Evolutionary conservation across 1,140 invertebrate species (phyloP).

Genomic region (Physella acuta): DNA sequence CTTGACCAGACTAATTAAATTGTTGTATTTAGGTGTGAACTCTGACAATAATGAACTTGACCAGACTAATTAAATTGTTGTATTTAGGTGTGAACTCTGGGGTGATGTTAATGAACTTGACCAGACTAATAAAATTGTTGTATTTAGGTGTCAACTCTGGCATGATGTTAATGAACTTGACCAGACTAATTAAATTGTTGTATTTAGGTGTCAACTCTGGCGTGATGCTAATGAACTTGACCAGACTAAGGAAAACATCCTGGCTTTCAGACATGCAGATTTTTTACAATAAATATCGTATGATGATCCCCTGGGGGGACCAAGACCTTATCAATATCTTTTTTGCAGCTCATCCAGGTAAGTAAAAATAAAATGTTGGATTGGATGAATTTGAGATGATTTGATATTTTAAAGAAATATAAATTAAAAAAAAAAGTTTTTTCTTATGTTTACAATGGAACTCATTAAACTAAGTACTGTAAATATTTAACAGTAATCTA

Average conservation of each 20-base stretch:
- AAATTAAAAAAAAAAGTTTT: neutral
- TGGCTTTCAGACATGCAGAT: constrained; percentile 83
- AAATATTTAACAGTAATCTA: too few relatives aligned
- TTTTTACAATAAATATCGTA: constrained; percentile 81
- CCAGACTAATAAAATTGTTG: too few relatives aligned
- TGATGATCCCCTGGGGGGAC: constrained; percentile 93
- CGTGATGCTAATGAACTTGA: constrained; percentile 96
- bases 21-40: constrained; percentile 79
- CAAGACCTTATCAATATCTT: constrained; percentile 97
- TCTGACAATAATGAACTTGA: constrained; percentile 96
- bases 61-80: constrained; percentile 82
- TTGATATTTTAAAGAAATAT: neutral
- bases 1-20: constrained; percentile 86
- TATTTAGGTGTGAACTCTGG: constrained; percentile 86
- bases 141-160: constrained; percentile 89
- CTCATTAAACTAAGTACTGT: too few relatives aligned
- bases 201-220: constrained; percentile 86
- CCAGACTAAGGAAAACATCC: constrained; percentile 80
- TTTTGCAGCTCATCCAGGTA: constrained; percentile 84
- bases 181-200: constrained; percentile 76
- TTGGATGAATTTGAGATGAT: neutral
- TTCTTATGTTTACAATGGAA: too few relatives aligned
- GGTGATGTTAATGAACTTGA: constrained; percentile 96
- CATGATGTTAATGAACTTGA: constrained; percentile 96
- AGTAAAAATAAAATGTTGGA: neutral